Evolutionary conservation across 2,888 invertebrate genomes (phyloP).

Genomic region (Sesia bembeciformis): DNA sequence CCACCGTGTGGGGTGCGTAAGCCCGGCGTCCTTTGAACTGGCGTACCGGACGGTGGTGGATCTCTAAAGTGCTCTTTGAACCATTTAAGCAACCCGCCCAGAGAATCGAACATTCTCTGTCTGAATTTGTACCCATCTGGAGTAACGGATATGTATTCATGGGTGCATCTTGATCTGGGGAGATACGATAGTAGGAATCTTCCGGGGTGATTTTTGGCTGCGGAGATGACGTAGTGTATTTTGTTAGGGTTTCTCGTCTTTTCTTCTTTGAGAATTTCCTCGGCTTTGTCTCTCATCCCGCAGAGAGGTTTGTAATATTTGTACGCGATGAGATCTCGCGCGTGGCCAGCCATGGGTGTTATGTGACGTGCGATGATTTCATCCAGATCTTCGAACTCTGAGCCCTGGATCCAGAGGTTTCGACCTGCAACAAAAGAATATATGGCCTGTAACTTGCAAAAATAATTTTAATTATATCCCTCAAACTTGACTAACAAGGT

Average conservation of each 20-base stretch:
- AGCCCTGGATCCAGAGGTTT: conserved; percentile 88
- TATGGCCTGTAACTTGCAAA: no score
- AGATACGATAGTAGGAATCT: conserved; percentile 96
- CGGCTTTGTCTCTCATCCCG: conserved; percentile 89
- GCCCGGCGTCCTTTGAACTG: conserved; percentile 79
- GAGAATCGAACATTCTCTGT: conserved; percentile 88
- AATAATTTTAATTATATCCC: not conserved
- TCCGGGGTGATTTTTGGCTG: conserved; percentile 90
- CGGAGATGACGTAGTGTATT: conserved; percentile 91
- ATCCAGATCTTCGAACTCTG: conserved; percentile 98
- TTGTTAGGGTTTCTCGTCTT: conserved; percentile 90
- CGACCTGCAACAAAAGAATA: conserved; percentile 36
- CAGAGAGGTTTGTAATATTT: conserved; percentile 90
- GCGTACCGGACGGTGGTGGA: conserved; percentile 84
- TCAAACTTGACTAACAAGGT: no score
- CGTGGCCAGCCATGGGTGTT: conserved; percentile 96
- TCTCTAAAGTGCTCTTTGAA: conserved; percentile 99
- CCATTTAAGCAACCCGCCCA: conserved; percentile 89
- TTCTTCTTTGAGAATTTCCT: conserved; percentile 90
- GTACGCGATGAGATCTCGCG: conserved; percentile 91
- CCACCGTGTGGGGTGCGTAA: conserved; percentile 79
- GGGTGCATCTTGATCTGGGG: conserved; percentile 87
- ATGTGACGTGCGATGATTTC: conserved; percentile 98
- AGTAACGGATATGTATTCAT: conserved; percentile 93
- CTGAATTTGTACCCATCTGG: conserved; percentile 96